Evolutionary conservation across 2,797 vertebrate genomes (phyloP), one percentile per base, ranked within the genome.

Genomic region (Parauchenoglanis ngamensis): DNA sequence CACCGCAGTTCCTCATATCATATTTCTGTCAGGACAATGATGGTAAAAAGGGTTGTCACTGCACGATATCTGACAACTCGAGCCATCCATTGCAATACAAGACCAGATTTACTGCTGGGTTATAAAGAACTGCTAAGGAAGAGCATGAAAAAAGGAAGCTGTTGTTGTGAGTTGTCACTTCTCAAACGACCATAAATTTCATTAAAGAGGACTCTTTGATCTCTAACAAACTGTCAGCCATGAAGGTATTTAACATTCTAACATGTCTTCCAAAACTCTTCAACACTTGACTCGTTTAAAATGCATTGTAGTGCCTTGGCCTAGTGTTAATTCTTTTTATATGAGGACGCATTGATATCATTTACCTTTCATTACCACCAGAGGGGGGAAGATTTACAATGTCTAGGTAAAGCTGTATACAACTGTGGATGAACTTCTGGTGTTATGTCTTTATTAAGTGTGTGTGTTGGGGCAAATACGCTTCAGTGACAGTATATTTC

Each of bases 11-110:
- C 97, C 97, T 96, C 96, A 94, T 96, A 96, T 97, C 97, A 98
- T 98, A 98, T 98, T 98, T 98, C 97, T 98, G 97, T 95, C 97
- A 97, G 96, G 97, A 97, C 96, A 97, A 97, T 96, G 97, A 97
- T 96, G 96, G 97, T 96, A 95, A 97, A 97, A 97, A 96, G 96
- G 95, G 96, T 97, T 98, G 97, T 97, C 97, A 96, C 96, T 94
- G 94, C 95, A 96, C 94, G 95, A 98, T 97, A 97, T 97, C 96
- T 95, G 96, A 98, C 96, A 97, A 97, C 96, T 95, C 95, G 95
- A 96, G 94, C 96, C 97, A 96, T 97, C 94, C 94, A 94, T 94
- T 94, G 95, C 92, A 93, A 92, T 91, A 90, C 91, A 44, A 63
- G 86, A n/a, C 82, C 95, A 96, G 96, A 99, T 98, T 98, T 98